Percentiles rank a stretch among this genome's conserved stretches.
Evolutionary conservation across 2,888 invertebrate genomes (phyloP).

Genomic region (Cryptus armator): DNA sequence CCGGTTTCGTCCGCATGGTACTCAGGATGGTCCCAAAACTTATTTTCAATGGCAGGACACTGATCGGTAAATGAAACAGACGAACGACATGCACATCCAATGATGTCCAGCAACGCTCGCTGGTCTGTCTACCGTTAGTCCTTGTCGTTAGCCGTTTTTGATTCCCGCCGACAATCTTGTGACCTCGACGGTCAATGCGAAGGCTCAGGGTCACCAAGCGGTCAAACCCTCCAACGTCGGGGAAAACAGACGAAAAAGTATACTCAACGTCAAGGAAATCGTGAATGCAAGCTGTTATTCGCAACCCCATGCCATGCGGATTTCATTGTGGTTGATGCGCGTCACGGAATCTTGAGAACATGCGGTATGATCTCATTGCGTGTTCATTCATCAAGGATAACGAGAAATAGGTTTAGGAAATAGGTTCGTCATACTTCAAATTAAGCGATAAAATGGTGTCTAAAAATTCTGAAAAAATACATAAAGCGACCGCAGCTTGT

Average conservation of each 20-base stretch:
- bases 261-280: background rate
- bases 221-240: background rate
- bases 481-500: too few species aligned
- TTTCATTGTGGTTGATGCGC: conserved; percentile 4
- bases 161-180: background rate
- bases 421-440: background rate
- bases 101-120: background rate
- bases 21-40: too few species aligned
- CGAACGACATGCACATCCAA: background rate
- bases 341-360: background rate
- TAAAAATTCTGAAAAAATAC: too few species aligned
- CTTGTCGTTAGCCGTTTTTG: conserved; percentile 3
- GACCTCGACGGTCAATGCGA: conserved; percentile 1
- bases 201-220: conserved; percentile 8
- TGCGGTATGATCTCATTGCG: background rate
- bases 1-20: too few species aligned
- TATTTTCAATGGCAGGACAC: background rate
- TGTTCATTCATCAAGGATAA: background rate
- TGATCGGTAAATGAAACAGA: background rate
- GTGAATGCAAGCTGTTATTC: background rate
- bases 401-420: too few species aligned
- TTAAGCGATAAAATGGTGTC: background rate
- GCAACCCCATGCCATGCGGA: conserved; percentile 8
- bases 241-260: background rate
- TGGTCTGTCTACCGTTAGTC: background rate